Conservation (phyloP, 1,140 invertebrate genomes). For the Monomorium pharaonis region DNA sequence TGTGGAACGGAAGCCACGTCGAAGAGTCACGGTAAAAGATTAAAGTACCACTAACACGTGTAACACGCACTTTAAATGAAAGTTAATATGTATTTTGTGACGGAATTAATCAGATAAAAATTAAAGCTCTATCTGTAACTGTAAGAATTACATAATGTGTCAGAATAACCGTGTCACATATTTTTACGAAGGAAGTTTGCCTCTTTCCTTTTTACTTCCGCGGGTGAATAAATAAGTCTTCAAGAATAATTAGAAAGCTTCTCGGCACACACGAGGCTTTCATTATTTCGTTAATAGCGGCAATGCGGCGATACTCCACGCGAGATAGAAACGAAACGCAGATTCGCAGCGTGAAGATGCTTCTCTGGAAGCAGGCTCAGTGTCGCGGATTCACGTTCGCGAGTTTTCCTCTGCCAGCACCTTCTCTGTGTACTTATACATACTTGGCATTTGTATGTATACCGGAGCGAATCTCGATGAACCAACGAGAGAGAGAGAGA, state of each 20-base stretch:
- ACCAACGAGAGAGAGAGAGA: slow-evolving; percentile 25
- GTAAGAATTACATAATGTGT: too few species aligned
- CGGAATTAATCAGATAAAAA: too few species aligned
- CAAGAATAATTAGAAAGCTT: neutral
- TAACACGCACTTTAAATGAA: too few species aligned
- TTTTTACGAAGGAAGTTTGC: neutral
- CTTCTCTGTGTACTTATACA: slow-evolving; percentile 41
- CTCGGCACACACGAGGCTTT: neutral
- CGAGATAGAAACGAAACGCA: slow-evolving; percentile 66
- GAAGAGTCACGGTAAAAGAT: neutral
- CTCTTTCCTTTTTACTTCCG: too few species aligned
- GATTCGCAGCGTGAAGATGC: slow-evolving; percentile 37
- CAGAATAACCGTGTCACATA: neutral
- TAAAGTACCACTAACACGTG: neutral
- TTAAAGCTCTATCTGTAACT: too few species aligned
- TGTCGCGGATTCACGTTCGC: slow-evolving; percentile 39
- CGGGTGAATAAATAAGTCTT: neutral
- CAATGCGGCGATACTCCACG: slow-evolving; percentile 72
- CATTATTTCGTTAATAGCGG: slow-evolving; percentile 70
- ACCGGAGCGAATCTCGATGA: neutral
- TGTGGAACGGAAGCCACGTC: neutral
- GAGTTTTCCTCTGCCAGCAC: slow-evolving; percentile 50
- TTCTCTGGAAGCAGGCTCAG: slow-evolving; percentile 1
- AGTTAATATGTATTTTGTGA: too few species aligned
- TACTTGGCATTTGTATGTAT: slow-evolving; percentile 21